Evolutionary conservation across 2,888 invertebrate species (phyloP).

Genomic region (Heliconius ethilla): DNA sequence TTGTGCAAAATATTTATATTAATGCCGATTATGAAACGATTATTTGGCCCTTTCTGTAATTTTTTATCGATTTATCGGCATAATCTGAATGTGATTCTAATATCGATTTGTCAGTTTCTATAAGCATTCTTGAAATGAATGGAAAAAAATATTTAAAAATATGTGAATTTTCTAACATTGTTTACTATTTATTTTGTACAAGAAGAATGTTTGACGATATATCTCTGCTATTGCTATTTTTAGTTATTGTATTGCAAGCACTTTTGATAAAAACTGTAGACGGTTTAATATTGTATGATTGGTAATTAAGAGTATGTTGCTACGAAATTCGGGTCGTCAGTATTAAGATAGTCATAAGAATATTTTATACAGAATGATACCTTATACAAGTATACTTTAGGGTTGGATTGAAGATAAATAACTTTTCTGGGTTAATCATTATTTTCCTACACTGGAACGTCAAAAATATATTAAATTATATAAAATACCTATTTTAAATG

Average conservation of each 20-base stretch:
- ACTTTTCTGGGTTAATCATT: too few relatives aligned
- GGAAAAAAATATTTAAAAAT: neutral
- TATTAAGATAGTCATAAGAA: neutral
- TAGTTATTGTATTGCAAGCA: constrained; percentile 21
- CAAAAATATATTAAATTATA: too few relatives aligned
- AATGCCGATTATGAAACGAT: constrained; percentile 7
- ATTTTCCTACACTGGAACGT: too few relatives aligned
- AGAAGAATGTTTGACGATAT: neutral
- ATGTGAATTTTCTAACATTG: neutral
- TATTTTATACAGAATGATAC: neutral
- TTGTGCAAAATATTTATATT: constrained; percentile 2
- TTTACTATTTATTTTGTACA: neutral
- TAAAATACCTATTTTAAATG: too few relatives aligned
- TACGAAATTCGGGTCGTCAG: neutral
- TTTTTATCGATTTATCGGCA: neutral
- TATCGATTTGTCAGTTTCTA: neutral
- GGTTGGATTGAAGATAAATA: too few relatives aligned
- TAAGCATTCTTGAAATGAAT: neutral
- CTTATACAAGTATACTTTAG: too few relatives aligned
- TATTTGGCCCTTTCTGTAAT: constrained; percentile 15
- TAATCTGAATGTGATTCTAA: neutral
- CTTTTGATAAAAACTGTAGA: neutral
- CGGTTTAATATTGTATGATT: neutral
- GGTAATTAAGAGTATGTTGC: neutral
- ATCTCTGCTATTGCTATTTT: constrained; percentile 7